Base-by-base conservation (phyloP, 2,888 invertebrate genomes). In the Drosophila anomalipes region DNA sequence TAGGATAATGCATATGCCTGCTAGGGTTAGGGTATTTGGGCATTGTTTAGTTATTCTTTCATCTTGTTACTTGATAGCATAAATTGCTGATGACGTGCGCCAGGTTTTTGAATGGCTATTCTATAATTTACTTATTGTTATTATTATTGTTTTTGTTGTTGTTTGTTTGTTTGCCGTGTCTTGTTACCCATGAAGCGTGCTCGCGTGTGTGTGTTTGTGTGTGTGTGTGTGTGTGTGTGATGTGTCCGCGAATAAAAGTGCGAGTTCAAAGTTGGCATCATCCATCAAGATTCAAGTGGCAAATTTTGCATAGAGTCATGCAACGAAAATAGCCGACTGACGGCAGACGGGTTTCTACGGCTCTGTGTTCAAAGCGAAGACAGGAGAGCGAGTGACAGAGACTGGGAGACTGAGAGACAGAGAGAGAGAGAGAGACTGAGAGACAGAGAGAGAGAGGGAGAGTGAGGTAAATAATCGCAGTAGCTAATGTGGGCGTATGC, bases 11-110 rank as follows among this genome's bases (percentile, higher is more conserved):
- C 19, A 56, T 33, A 32, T 22, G 9, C 19, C 6, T 28, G 19
- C 19, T 4, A 4, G 5, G 12, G 26, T 16, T 4, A 41, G 69
- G 7, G 57, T 32, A 67, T 58, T 44, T 10, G 1, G 5, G 1
- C 22, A 30, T 57, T 30, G 22, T 2, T 26, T 16, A 44, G 14
- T 10, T n/a, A 12, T 58, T 54, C 28, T 41, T 59, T 37, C 32
- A 67, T 67, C 71, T 59, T 59, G 37, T 70, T 75, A 74, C 77
- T 80, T 88, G 82, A 88, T 79, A 80, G 79, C 77, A 82, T 74
- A 80, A 83, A 80, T 74, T 83, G 65, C 59, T 71, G 82, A 74
- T 88, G 89, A 86, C 86, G 82, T 88, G 74, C 77, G 73, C 61
- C 70, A 68, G 41, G 58, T 67, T 57, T 59, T 59, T 60, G 52